phyloP scores from a whole-genome alignment of 2,888 invertebrate genomes.

The Athripsodes cinereus region DNA sequence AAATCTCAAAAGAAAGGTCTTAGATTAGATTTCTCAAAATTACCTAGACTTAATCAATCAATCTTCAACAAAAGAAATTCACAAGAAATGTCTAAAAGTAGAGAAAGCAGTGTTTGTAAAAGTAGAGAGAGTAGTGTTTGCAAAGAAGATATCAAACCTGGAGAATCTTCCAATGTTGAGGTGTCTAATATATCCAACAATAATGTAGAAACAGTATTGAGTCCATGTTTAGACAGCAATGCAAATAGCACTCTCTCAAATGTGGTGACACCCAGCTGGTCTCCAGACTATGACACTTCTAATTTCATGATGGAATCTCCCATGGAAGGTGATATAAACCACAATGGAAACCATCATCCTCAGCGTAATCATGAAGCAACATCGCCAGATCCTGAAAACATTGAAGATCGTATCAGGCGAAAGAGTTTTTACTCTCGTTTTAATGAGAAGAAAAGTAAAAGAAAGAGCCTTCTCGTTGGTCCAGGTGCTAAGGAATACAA shows the following conservation, averaged over 20 bases:
- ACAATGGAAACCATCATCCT: conserved; percentile 33
- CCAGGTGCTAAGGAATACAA: conserved; percentile 55
- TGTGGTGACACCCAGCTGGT: conserved; percentile 38
- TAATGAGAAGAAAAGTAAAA: conserved; percentile 71
- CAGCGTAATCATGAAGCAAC: conserved; percentile 44
- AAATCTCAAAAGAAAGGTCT: conserved; percentile 41
- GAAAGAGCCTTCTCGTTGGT: conserved; percentile 62
- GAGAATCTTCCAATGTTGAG: conserved; percentile 20
- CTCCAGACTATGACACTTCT: conserved; percentile 33
- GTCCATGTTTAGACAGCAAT: conserved; percentile 7
- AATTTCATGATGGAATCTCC: conserved; percentile 26
- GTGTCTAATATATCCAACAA: conserved; percentile 19
- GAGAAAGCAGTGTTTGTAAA: conserved; percentile 23
- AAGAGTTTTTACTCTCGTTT: conserved; percentile 87
- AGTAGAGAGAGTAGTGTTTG: conserved; percentile 33
- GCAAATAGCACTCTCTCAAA: conserved; percentile 13
- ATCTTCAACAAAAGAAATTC: conserved; percentile 49
- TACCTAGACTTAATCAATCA: conserved; percentile 54
- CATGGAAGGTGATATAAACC: conserved; percentile 33
- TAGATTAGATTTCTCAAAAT: conserved; percentile 57
- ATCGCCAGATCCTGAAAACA: conserved; percentile 59
- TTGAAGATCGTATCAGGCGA: conserved; percentile 78
- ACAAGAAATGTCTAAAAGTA: conserved; percentile 32
- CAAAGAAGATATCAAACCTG: conserved; percentile 33
- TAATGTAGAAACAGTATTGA: background rate